Percentiles rank a stretch among this genome's conserved stretches.
phyloP scores from a whole-genome alignment of 2,797 vertebrate genomes.

The Lepilemur septentrionalis region DNA sequence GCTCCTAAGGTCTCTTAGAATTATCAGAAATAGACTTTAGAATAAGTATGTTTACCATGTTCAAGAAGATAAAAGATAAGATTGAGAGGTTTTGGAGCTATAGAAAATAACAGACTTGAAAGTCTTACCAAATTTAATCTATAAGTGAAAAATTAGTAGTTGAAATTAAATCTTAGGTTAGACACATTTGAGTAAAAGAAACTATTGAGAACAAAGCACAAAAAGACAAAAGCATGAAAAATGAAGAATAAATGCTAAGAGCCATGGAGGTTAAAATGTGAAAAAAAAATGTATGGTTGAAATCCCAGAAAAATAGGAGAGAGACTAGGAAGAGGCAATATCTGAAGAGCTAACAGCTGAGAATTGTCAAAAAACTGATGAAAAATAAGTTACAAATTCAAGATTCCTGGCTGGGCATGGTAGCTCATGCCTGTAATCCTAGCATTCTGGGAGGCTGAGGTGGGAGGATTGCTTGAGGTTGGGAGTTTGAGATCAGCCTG shows the following conservation, averaged over 20 bases:
- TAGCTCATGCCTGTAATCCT: too few relatives aligned
- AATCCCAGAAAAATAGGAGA: neutral
- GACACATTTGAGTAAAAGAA: neutral
- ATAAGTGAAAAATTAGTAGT: neutral
- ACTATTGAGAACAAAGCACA: neutral
- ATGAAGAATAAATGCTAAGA: neutral
- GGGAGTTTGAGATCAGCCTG: too few relatives aligned
- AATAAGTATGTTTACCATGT: neutral
- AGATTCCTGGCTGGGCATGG: neutral
- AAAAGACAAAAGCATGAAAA: neutral
- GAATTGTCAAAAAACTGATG: neutral
- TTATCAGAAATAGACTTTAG: slow-evolving; percentile 13
- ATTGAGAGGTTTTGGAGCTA: neutral
- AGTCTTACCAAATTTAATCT: slow-evolving; percentile 15
- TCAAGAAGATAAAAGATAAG: neutral
- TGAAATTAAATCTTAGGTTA: slow-evolving; percentile 8
- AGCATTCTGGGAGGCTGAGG: too few relatives aligned
- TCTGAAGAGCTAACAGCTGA: neutral
- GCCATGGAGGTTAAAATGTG: neutral
- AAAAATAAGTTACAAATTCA: slow-evolving; percentile 6
- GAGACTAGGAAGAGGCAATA: neutral
- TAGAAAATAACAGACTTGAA: slow-evolving; percentile 8
- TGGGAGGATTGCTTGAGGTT: too few relatives aligned
- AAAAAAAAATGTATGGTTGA: neutral
- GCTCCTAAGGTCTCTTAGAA: neutral